These are phyloP conservation scores for Dioctria linearis DNA, from an alignment of 2,888 invertebrate species.

Conservation along the genomic window DNA sequence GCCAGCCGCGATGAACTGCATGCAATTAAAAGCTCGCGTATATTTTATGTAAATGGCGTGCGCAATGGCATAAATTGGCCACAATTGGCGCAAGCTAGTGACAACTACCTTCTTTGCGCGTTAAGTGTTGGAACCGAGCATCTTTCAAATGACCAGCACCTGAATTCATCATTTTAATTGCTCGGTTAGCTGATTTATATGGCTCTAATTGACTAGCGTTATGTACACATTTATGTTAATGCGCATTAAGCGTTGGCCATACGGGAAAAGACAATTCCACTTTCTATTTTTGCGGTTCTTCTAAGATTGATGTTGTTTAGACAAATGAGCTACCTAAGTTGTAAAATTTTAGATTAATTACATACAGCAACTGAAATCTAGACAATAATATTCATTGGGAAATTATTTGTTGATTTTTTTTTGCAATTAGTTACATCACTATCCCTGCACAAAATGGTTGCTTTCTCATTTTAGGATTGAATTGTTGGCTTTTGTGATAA, in stretches of 20 bases:
- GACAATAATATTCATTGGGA: neutral
- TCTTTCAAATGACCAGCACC: conserved; percentile 1
- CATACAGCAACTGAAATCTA: conserved; percentile 2
- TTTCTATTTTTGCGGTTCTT: conserved; percentile 11
- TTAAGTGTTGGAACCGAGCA: neutral
- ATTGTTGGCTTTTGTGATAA: too few relatives aligned
- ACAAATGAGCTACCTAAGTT: conserved; percentile 14
- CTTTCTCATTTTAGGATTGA: too few relatives aligned
- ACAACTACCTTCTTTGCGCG: conserved; percentile 4
- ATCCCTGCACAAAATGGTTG: neutral
- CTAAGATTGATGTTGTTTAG: neutral
- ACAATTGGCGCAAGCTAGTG: conserved; percentile 15
- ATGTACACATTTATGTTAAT: conserved; percentile 7
- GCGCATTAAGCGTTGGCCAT: neutral
- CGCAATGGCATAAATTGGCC: conserved; percentile 12
- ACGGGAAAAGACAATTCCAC: conserved; percentile 16
- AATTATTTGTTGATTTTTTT: neutral
- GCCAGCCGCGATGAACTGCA: neutral
- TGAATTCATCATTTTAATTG: conserved; percentile 13
- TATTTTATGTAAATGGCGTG: conserved; percentile 30
- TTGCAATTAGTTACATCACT: neutral
- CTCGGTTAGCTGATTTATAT: conserved; percentile 22
- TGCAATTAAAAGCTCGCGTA: conserved; percentile 28
- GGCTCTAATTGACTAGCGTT: conserved; percentile 32
- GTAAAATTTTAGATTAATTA: conserved; percentile 14